Conservation (phyloP, 2,888 invertebrate genomes). For the Seira musarum region DNA sequence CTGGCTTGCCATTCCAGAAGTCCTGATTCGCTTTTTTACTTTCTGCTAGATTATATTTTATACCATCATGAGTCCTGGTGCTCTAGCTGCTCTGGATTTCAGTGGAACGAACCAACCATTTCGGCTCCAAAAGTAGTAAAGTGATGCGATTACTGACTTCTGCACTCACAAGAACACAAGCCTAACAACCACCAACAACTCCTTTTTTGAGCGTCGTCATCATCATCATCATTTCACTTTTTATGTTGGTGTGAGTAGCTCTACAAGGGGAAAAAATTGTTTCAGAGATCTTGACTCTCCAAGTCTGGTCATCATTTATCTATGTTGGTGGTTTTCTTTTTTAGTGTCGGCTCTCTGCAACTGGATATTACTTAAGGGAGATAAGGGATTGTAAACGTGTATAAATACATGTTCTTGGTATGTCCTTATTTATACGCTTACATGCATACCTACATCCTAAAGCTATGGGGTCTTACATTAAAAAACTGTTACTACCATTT, state of each 20-base stretch:
- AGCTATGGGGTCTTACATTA: background rate
- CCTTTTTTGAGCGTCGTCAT: slow-evolving; percentile 50
- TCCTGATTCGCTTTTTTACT: slow-evolving; percentile 36
- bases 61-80: background rate
- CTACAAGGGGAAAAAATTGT: background rate
- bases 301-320: slow-evolving; percentile 54
- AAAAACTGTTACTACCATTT: background rate
- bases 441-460: background rate
- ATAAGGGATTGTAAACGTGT: slow-evolving; percentile 30
- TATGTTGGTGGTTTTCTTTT: slow-evolving; percentile 48
- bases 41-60: slow-evolving; percentile 38
- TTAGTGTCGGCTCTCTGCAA: slow-evolving; percentile 46
- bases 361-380: slow-evolving; percentile 47
- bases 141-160: slow-evolving; percentile 59
- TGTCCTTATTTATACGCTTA: background rate
- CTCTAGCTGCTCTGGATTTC: slow-evolving; percentile 43
- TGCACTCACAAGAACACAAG: slow-evolving; percentile 35
- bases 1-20: slow-evolving; percentile 48
- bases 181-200: slow-evolving; percentile 38
- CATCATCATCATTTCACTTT: slow-evolving; percentile 45
- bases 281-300: slow-evolving; percentile 46
- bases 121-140: slow-evolving; percentile 57
- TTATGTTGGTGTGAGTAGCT: slow-evolving; percentile 10
- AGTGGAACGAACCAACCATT: slow-evolving; percentile 42
- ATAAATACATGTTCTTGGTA: slow-evolving; percentile 13